Evolutionary conservation across 2,888 invertebrate species (phyloP).

Genomic region (Erebia aethiops): DNA sequence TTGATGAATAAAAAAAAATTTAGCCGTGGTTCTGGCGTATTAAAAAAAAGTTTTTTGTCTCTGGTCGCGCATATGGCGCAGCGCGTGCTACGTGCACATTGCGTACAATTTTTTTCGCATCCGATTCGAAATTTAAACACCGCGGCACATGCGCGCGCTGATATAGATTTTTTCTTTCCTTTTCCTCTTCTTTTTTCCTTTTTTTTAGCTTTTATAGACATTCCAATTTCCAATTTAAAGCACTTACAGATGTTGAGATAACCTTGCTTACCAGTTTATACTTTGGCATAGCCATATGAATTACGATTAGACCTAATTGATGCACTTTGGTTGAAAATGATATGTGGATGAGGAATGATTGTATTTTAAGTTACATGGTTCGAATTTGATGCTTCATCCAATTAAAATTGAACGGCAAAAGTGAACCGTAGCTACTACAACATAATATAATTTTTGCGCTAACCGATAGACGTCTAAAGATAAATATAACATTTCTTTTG

Average conservation of each 20-base stretch:
- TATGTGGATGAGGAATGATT: too few species aligned
- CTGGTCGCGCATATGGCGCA: slow-evolving; percentile 64
- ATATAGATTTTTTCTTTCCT: slow-evolving; percentile 56
- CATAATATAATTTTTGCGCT: too few species aligned
- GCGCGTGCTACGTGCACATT: slow-evolving; percentile 78
- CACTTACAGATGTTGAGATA: background rate
- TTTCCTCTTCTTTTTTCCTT: slow-evolving; percentile 47
- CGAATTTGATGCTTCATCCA: too few species aligned
- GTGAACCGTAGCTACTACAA: too few species aligned
- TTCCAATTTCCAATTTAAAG: background rate
- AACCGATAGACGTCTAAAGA: too few species aligned
- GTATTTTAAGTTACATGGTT: too few species aligned
- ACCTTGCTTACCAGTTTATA: too few species aligned
- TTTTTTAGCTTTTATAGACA: slow-evolving; percentile 42
- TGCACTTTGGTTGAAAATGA: too few species aligned
- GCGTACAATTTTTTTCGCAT: slow-evolving; percentile 79
- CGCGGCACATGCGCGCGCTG: slow-evolving; percentile 68
- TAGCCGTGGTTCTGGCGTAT: slow-evolving; percentile 40
- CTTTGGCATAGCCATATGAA: too few species aligned
- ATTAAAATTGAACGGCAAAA: too few species aligned
- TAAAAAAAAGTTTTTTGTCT: slow-evolving; percentile 64
- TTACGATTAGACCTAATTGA: too few species aligned
- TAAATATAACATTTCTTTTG: too few species aligned
- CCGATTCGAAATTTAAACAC: slow-evolving; percentile 79
- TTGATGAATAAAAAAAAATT: slow-evolving; percentile 61